phyloP scores from a whole-genome alignment of 2,888 invertebrate genomes.

The Pardosa pseudoannulata region DNA sequence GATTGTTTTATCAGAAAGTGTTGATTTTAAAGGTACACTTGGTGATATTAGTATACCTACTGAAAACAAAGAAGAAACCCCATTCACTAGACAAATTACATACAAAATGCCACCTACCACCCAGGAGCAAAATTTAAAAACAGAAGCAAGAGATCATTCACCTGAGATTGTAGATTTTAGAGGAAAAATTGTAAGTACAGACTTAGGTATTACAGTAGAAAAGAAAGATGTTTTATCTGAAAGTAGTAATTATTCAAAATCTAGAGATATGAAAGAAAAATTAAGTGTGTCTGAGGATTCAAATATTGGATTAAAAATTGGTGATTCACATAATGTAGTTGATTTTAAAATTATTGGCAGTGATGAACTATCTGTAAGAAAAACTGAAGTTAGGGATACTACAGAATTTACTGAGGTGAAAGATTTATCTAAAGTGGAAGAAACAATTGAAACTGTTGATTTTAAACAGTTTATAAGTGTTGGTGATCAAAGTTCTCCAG shows the following conservation, averaged over 20 bases:
- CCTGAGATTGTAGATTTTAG: constrained; percentile 2
- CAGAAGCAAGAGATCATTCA: neutral
- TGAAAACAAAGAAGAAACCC: neutral
- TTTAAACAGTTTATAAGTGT: neutral
- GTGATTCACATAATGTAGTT: neutral
- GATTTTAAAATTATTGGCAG: neutral
- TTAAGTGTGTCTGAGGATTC: no score
- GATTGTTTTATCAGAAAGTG: no score
- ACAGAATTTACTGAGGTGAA: neutral
- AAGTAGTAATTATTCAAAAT: no score
- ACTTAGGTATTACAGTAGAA: no score
- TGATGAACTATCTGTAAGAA: neutral
- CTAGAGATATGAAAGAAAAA: no score
- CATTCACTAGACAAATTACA: neutral
- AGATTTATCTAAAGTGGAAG: neutral
- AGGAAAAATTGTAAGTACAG: neutral
- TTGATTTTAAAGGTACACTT: no score
- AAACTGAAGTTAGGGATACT: neutral
- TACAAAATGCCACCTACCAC: neutral
- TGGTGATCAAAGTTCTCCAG: neutral
- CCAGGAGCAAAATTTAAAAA: neutral
- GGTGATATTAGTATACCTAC: no score
- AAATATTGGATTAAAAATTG: neutral
- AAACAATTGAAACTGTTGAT: neutral
- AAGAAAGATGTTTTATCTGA: no score